Evolutionary conservation across 2,888 invertebrate species (phyloP), one percentile per base, ranked within the genome.

Genomic region (Stratiomys singularior): DNA sequence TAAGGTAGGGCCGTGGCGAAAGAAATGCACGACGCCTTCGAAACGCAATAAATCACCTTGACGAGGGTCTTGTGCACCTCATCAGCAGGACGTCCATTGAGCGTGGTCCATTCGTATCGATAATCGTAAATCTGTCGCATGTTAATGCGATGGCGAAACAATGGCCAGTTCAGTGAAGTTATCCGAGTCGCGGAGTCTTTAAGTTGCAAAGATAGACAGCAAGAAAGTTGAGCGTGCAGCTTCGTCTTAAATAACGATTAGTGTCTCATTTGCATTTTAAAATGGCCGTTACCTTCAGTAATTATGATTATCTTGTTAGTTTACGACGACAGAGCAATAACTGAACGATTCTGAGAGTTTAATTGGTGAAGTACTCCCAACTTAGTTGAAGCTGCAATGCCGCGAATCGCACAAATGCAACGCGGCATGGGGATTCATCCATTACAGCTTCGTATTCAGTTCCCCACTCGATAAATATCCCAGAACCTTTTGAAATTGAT

Each of bases 121-220:
- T 60, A 37, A 74, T 60, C 74, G 74, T 74, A 74, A 74, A 74
- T 74, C 74, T 74, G 74, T 74, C 74, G 30, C 37, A 27, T 60
- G 74, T 58, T 52, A 58, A 74, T 74, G 60, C 58, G 28, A 60
- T 21, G 27, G 25, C 18, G n/a, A 74, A 30, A 74, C 74, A 74
- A 74, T 74, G 74, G 74, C 47, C 69, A 47, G 67, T 67, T 67
- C 37, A 46, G 21, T 44, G 5, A 0, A 23, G 47, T 23, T 47
- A 69, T n/a, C 47, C 37, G 37, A 37, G 37, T 23, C 74, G 4
- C 1, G 5, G 21, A 15, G 18, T 37, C 58, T 37, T 74, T 13
- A 23, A 30, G 37, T n/a, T 30, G 69, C 30, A 4, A 47, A 25
- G 60, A 60, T 30, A 74, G 74, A 27, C 58, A 21, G 28, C 30